Conservation (phyloP, 2,113 vertebrate genomes). For the Pygoscelis adeliae region DNA sequence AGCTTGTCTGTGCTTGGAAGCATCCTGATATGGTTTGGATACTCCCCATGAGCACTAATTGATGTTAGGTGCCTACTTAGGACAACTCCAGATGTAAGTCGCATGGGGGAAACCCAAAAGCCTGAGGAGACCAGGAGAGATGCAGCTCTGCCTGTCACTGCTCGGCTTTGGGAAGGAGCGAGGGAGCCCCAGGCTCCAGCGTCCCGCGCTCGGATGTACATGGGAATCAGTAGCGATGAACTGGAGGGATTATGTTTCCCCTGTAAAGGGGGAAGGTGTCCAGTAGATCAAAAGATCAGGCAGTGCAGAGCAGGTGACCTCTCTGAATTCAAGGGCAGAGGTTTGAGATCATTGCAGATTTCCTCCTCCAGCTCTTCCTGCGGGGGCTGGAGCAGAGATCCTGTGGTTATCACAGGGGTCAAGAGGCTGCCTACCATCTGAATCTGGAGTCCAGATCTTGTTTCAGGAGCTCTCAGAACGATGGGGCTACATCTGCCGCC, state of each 20-base stretch:
- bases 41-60: not conserved
- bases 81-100: not conserved
- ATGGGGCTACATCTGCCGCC: rapidly evolving
- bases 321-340: not conserved
- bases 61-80: not conserved
- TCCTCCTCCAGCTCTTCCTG: not conserved
- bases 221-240: not conserved
- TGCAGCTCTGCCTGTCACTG: not conserved
- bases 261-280: not conserved
- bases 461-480: not conserved
- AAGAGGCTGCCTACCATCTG: not conserved
- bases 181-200: not conserved
- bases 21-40: not conserved
- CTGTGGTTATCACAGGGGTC: not conserved
- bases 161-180: not conserved
- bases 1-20: not conserved
- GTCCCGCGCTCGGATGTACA: rapidly evolving
- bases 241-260: not conserved
- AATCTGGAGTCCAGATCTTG: rapidly evolving
- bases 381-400: not conserved
- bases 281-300: not conserved
- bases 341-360: not conserved
- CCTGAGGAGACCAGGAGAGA: not conserved
- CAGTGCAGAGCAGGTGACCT: not conserved
- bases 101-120: not conserved